Evolutionary conservation across 2,888 invertebrate genomes (phyloP).

Genomic region (Crossocerus cetratus): DNA sequence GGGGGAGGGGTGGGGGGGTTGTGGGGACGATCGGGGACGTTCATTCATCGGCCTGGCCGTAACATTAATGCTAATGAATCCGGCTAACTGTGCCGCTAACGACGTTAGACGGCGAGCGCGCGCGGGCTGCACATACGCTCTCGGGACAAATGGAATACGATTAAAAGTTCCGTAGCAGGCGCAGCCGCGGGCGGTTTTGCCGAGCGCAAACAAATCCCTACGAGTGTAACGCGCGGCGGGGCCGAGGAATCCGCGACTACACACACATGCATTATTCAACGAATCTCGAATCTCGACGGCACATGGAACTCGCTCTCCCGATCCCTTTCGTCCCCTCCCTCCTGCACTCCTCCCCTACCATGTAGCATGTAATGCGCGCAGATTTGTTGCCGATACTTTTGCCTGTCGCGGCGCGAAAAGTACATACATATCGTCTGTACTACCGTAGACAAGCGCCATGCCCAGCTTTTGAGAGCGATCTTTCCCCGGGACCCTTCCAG

Average conservation of each 20-base stretch:
- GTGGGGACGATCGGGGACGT: not conserved
- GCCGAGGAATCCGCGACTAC: slow-evolving; percentile 16
- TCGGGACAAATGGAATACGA: slow-evolving; percentile 16
- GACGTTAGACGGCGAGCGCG: not conserved
- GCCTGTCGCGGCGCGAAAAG: not conserved
- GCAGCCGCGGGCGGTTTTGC: not conserved
- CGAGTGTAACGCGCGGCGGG: not conserved
- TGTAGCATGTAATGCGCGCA: not conserved
- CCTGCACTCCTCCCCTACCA: not conserved
- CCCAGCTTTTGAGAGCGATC: too few species aligned
- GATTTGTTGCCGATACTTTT: not conserved
- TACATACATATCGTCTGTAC: too few species aligned
- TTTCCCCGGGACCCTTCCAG: too few species aligned
- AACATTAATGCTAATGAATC: not conserved
- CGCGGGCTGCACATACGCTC: not conserved
- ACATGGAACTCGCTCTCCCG: not conserved
- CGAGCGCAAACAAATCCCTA: not conserved
- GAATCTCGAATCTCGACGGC: not conserved
- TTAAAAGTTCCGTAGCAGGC: slow-evolving; percentile 24
- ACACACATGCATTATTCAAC: slow-evolving; percentile 2
- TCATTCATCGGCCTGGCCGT: not conserved
- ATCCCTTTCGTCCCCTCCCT: not conserved
- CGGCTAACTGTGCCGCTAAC: not conserved
- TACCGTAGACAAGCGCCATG: too few species aligned
- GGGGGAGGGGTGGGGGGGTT: not conserved